Conservation (phyloP, 2,888 invertebrate genomes). For the Drosophila buzzatii region DNA sequence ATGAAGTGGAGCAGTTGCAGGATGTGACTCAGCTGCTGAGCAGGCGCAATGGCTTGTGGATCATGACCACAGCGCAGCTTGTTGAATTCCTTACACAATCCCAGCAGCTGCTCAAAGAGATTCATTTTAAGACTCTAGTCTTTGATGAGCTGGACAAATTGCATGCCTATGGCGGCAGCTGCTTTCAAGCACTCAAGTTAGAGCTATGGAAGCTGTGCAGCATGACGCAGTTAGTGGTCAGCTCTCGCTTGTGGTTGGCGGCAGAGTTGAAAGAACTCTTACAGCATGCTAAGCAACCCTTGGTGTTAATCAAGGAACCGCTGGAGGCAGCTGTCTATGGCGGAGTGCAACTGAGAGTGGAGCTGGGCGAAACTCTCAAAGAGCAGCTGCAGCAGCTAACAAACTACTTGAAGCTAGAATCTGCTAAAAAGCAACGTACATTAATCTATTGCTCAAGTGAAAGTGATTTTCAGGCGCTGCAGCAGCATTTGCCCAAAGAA, state of each 20-base stretch:
- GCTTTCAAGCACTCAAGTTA: background rate
- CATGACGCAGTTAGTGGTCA: background rate
- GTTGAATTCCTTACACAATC: background rate
- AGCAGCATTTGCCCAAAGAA: background rate
- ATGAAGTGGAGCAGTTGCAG: background rate
- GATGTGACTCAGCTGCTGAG: background rate
- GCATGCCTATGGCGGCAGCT: slow-evolving; percentile 8
- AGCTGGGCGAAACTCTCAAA: background rate
- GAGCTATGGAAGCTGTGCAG: background rate
- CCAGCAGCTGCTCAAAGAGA: background rate
- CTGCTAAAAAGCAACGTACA: background rate
- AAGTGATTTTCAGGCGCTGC: background rate
- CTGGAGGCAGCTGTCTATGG: slow-evolving; percentile 16
- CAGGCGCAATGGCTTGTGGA: background rate
- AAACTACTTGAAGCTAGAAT: background rate
- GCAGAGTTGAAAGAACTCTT: background rate
- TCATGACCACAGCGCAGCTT: background rate
- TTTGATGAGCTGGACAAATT: slow-evolving; percentile 6
- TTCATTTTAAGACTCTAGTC: background rate
- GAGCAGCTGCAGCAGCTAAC: slow-evolving; percentile 9
- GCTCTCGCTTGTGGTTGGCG: slow-evolving; percentile 1
- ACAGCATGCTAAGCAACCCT: background rate
- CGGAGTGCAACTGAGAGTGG: background rate
- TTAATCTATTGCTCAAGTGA: slow-evolving; percentile 2
- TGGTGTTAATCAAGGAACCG: background rate